Percentiles rank a stretch among this genome's conserved stretches.
These are phyloP conservation scores for Acleris laterana DNA, from an alignment of 2,888 invertebrate genomes.

Conservation along the genomic window DNA sequence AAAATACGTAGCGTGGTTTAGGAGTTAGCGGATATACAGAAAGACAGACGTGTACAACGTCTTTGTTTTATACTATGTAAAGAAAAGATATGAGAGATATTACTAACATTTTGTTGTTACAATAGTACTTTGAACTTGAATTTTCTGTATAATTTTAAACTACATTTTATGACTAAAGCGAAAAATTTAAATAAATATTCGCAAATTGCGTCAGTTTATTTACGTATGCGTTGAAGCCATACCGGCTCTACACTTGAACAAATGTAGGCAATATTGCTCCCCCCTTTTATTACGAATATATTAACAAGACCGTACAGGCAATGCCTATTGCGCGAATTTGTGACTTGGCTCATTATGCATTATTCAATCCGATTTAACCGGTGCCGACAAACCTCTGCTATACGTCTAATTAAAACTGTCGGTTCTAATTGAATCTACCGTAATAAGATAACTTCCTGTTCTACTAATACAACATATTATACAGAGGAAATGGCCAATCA, in stretches of 20 bases:
- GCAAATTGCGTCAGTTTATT: no score
- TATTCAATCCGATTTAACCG: no score
- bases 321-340: slow-evolving; percentile 1
- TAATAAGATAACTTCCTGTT: slow-evolving; percentile 22
- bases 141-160: no score
- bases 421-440: slow-evolving; percentile 21
- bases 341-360: neutral
- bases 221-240: neutral
- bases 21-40: no score
- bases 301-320: neutral
- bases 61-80: no score
- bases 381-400: neutral
- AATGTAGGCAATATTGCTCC: slow-evolving; percentile 24
- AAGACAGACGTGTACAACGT: no score
- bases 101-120: no score
- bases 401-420: slow-evolving; percentile 8
- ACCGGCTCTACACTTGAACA: slow-evolving; percentile 19
- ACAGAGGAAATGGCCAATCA: slow-evolving; percentile 62
- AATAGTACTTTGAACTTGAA: no score
- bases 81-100: no score
- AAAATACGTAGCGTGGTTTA: no score
- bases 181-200: no score
- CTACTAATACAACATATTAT: slow-evolving; percentile 39
- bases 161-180: no score
- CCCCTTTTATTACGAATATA: slow-evolving; percentile 8